Evolutionary conservation across 1,140 invertebrate species (phyloP).

Genomic region (Pseudoatta argentina): DNA sequence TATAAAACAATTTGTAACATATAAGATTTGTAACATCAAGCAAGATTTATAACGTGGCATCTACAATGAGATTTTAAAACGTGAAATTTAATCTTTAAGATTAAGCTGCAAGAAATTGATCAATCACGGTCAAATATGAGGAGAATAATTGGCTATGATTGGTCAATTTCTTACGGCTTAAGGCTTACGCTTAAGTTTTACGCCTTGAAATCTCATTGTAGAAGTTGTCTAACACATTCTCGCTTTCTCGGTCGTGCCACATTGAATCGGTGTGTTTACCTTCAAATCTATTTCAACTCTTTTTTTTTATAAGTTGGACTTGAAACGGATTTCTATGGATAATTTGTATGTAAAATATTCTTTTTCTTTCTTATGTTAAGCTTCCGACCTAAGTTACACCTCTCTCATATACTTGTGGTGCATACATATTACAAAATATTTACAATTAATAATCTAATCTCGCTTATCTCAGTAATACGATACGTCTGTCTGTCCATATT

Average conservation of each 20-base stretch:
- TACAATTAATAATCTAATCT: constrained; percentile 7
- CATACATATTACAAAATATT: neutral
- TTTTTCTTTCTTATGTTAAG: too few relatives aligned
- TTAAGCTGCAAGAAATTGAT: too few relatives aligned
- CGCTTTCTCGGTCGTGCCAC: neutral
- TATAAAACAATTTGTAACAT: neutral
- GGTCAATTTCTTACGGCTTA: too few relatives aligned
- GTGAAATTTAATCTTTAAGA: too few relatives aligned
- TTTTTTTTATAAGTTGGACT: neutral
- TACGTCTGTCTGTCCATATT: neutral
- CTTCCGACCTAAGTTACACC: too few relatives aligned
- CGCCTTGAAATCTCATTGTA: too few relatives aligned
- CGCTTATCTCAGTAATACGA: neutral
- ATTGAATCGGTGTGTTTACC: neutral
- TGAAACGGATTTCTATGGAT: neutral
- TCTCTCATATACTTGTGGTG: too few relatives aligned
- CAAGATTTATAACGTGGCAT: neutral
- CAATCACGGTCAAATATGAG: too few relatives aligned
- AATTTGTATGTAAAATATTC: neutral
- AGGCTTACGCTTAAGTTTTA: too few relatives aligned
- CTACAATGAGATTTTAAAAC: too few relatives aligned
- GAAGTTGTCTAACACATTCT: neutral
- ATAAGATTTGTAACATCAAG: neutral
- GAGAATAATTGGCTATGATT: too few relatives aligned
- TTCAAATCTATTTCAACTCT: neutral